A percentile compares a stretch with the other conserved stretches of the same genome.
Conservation (phyloP, 2,797 vertebrate genomes). For the Takifugu rubripes region DNA sequence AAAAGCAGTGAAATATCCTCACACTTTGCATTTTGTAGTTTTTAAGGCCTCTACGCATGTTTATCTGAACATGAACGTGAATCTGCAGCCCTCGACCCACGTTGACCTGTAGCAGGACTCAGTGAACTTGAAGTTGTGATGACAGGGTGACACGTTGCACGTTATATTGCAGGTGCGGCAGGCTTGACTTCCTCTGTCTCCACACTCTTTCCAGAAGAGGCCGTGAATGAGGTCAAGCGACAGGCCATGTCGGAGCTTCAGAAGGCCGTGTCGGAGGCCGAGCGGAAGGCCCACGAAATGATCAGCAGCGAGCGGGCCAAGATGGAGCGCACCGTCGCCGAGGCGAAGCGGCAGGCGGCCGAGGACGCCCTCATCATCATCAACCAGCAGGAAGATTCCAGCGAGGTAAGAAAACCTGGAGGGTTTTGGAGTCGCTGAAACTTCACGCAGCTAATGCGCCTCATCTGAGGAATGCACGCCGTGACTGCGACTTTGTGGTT, state of each 20-base stretch:
- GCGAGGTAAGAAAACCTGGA: conserved; percentile 78
- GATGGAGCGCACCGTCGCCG: conserved; percentile 95
- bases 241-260: conserved; percentile 98
- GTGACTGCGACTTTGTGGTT: too few species aligned
- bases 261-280: conserved; percentile 94
- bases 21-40: too few species aligned
- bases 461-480: too few species aligned
- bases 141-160: conserved; percentile 30
- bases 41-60: too few species aligned
- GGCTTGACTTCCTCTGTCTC: conserved; percentile 59
- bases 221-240: conserved; percentile 97
- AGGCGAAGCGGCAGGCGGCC: conserved; percentile 92
- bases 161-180: conserved; percentile 51
- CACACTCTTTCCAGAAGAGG: conserved; percentile 85
- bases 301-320: conserved; percentile 92
- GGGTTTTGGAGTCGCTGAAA: not conserved
- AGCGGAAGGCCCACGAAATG: conserved; percentile 98
- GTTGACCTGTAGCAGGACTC: too few species aligned
- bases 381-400: conserved; percentile 97
- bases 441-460: not conserved
- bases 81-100: too few species aligned
- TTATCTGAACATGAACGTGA: too few species aligned
- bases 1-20: too few species aligned
- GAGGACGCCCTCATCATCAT: conserved; percentile 93
- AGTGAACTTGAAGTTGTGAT: not conserved